Base-by-base conservation (phyloP, 2,797 vertebrate species). In the Corythornis leucogaster region DNA sequence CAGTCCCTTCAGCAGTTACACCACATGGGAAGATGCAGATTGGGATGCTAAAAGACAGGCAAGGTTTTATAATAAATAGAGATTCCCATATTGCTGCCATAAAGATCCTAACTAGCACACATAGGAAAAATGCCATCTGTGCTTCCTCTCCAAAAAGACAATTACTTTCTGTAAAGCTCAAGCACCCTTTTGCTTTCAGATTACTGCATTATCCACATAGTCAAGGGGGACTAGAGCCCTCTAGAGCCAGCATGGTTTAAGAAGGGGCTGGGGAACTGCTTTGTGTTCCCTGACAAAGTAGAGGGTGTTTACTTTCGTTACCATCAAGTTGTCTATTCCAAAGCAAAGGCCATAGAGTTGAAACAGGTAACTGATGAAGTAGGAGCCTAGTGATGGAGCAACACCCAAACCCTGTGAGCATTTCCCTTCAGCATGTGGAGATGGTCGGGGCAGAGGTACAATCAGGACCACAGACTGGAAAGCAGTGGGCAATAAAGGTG, bases 131-230 rank as follows among this genome's bases (percentile, higher is more conserved):
- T 64, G 48, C 57, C 83, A 83, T 84, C 79, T 95, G 43, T 82
- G 54, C 67, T 87, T 82, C 71, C 61, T 89, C 76, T 92, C 69
- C 69, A 79, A 89, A 92, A 54, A 81, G 66, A 83, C 1, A 4
- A n/a, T 78, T 82, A 53, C 78, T 77, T 92, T 80, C 62, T 68
- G 35, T 40, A 78, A 92, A 95, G 81, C 40, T 62, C 74, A 57
- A 71, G 63, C 17, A 84, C 45, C 59, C 46, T 64, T 77, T 63
- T 87, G n/a, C 67, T 82, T 43, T 77, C 53, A 43, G 30, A 43
- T 59, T 79, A 19, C 46, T 81, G 71, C 7, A 26, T 48, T 50
- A 76, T 2, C 80, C 54, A 35, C n/a, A 38, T 63, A 90, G 55
- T 19, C 78, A 58, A 68, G 84, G 69, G 40, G 26, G 35, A 61